Base-by-base conservation (phyloP, 2,888 invertebrate genomes). In the Habrosyne pyritoides region DNA sequence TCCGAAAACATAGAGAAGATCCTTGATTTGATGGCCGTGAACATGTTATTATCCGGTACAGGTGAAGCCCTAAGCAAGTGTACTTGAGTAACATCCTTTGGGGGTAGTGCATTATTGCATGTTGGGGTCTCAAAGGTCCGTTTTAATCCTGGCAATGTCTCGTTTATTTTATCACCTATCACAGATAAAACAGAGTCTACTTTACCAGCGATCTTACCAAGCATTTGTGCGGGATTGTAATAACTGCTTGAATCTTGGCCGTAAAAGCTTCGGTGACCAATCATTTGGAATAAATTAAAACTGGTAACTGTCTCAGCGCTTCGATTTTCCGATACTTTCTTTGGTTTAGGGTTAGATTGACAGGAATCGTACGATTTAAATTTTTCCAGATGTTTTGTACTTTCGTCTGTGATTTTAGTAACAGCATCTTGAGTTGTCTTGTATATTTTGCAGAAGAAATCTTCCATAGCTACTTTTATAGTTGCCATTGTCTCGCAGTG, bases 401-500 rank as follows among this genome's bases (percentile, higher is more conserved):
- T 81, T 52, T 83, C 80, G 0, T 61, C 60, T 49, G 67, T 65
- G 54, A 86, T 69, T 12, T 76, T 49, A 2, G 71, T 67, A 1
- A 83, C 74, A 10, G 80, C 78, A 8, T 84, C 81, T 60, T 80
- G 79, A 0, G 86, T 81, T 47, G 69, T 71, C 4, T 62, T 67
- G 53, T 73, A 81, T 2, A 79, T 71, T 61, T 78, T 83, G 3
- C 68, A 73, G 1, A 81, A 62, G 22, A 86, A 70, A 57, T 79
- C 80, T 67, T 80, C 74, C 58, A 84, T 73, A 2, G 83, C 80
- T 30, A 60, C 57, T 70, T 77, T 83, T 6, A 87, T 71, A 0
- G 74, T 77, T 5, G 67, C 59, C 46, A 86, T 59, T 0, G 84
- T 73, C 64, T 77, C 18, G 8, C 2, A 42, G 18, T 42, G 42